Conservation (phyloP, 2,888 invertebrate species). For the Serripes groenlandicus region DNA sequence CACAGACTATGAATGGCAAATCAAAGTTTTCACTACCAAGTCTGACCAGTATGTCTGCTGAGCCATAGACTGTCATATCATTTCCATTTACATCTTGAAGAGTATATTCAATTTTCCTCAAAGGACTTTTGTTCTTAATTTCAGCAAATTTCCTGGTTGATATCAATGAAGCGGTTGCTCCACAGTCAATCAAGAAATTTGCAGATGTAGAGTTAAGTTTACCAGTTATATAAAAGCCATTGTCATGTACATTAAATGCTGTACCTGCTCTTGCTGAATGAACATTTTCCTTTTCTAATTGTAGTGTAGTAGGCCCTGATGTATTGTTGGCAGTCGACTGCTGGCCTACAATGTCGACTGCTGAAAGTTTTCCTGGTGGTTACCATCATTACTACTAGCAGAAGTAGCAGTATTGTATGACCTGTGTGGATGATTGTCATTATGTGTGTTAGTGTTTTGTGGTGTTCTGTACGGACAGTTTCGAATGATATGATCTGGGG, state of each 20-base stretch:
- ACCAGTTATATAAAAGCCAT: constrained; percentile 23
- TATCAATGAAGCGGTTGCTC: constrained; percentile 14
- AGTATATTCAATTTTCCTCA: not conserved
- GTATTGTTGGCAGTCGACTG: constrained; percentile 15
- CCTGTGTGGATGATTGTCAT: no score
- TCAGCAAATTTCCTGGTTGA: constrained; percentile 17
- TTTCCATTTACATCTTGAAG: constrained; percentile 14
- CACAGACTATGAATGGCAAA: constrained; percentile 20
- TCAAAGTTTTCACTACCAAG: constrained; percentile 1
- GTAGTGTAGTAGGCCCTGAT: constrained; percentile 2
- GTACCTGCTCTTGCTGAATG: constrained; percentile 26
- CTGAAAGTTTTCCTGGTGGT: constrained; percentile 25
- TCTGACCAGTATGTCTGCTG: not conserved
- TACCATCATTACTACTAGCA: no score
- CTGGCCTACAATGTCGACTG: constrained; percentile 34
- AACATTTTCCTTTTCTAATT: not conserved
- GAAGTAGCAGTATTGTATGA: no score
- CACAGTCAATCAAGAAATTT: constrained; percentile 22
- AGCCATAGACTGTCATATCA: not conserved
- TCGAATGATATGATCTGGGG: constrained; percentile 26
- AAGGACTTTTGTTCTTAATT: not conserved
- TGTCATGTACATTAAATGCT: constrained; percentile 14
- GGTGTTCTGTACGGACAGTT: constrained; percentile 26
- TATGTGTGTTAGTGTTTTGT: no score
- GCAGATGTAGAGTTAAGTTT: not conserved